These are phyloP conservation scores for Arizona elegans DNA, from an alignment of 2,113 vertebrate species.

Conservation along the genomic window DNA sequence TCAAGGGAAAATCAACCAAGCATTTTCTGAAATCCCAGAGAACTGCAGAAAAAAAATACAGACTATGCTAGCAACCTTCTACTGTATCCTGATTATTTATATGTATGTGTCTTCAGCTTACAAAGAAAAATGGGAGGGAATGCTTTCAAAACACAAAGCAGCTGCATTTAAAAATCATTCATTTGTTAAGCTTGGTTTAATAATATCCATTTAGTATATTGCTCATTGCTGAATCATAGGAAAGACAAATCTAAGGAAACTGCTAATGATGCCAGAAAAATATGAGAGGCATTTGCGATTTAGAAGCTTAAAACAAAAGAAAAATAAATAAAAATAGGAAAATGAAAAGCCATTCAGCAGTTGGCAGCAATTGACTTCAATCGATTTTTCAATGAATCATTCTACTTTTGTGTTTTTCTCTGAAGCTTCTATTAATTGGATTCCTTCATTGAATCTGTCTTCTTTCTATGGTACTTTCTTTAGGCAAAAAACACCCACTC, in stretches of 20 bases:
- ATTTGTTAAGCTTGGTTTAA: constrained; percentile 50
- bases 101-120: background rate
- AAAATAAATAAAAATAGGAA: background rate
- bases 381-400: constrained; percentile 54
- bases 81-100: background rate
- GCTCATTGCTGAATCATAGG: constrained; percentile 51
- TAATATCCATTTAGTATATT: constrained; percentile 50
- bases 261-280: constrained; percentile 56
- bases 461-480: constrained; percentile 15
- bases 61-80: background rate
- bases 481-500: background rate
- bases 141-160: constrained; percentile 11
- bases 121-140: background rate
- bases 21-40: background rate
- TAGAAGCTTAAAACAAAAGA: constrained; percentile 30
- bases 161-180: constrained; percentile 48
- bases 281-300: constrained; percentile 45
- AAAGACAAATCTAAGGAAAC: constrained; percentile 59
- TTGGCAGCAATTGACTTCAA: constrained; percentile 49
- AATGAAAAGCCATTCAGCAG: constrained; percentile 27
- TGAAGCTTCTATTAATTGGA: constrained; percentile 48
- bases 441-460: constrained; percentile 27
- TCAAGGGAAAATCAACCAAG: background rate
- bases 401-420: constrained; percentile 44
- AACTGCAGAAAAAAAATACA: background rate